Conservation (phyloP, 2,888 invertebrate species). For the Caenorhabditis afra region DNA sequence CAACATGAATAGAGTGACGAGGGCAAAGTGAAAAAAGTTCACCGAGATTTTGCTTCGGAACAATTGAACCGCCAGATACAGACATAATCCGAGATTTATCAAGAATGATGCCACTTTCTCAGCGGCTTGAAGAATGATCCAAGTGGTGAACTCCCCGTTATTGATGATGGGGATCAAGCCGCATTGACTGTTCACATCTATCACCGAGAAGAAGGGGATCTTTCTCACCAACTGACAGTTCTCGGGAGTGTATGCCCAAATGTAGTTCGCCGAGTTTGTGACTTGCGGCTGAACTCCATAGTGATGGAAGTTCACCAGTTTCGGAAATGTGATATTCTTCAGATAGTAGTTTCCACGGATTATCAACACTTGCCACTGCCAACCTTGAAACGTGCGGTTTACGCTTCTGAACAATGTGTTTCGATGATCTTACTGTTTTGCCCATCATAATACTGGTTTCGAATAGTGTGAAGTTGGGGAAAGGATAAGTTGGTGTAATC, state of each 20-base stretch:
- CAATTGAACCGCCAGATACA: not conserved
- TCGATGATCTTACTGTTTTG: conserved; percentile 11
- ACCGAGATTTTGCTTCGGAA: conserved; percentile 25
- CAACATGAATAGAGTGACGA: conserved; percentile 10
- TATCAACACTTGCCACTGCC: conserved; percentile 44
- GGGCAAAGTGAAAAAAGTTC: conserved; percentile 36
- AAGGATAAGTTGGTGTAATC: conserved; percentile 62
- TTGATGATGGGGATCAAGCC: conserved; percentile 34
- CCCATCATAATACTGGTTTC: conserved; percentile 42
- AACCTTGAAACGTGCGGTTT: conserved; percentile 1
- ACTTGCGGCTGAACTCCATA: conserved; percentile 29
- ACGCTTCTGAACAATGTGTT: not conserved
- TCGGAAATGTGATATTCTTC: conserved; percentile 13
- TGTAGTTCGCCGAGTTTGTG: conserved; percentile 32
- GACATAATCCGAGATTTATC: not conserved
- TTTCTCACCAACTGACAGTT: conserved; percentile 16
- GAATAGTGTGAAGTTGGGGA: conserved; percentile 37
- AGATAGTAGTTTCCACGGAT: conserved; percentile 39
- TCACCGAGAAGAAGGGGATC: conserved; percentile 37
- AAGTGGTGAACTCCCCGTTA: not conserved
- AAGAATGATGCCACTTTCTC: conserved; percentile 22
- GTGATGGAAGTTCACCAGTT: conserved; percentile 28
- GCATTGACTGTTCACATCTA: conserved; percentile 12
- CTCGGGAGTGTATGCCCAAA: conserved; percentile 6
- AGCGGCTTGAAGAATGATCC: conserved; percentile 1